Evolutionary conservation across 2,888 invertebrate genomes (phyloP), one percentile per base, ranked within the genome.

Genomic region (Drosophila seclusa): DNA sequence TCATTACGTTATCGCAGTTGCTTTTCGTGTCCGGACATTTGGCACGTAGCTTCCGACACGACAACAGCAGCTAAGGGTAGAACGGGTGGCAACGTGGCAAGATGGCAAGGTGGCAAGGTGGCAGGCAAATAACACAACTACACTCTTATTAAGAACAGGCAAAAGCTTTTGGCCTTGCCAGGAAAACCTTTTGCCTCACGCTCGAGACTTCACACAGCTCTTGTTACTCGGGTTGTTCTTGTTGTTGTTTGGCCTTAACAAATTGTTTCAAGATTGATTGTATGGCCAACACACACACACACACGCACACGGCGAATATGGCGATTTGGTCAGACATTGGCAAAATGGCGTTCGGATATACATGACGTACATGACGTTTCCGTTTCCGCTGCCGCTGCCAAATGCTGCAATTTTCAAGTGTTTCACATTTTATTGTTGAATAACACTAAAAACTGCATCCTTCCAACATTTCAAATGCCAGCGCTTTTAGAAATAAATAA

Each of bases 1-100:
- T 91, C 90, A 89, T 91, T 85, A 85, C 80, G 81, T 89, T 91
- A 91, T 91, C 90, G 90, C 85, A 78, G 80, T 76, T 77, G 78
- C 76, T 71, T 72, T 86, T 86, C 89, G 77, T 87, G 90, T 84
- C 88, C 87, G 90, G 84, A 76, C 87, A 82, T 74, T 69, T 80
- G 88, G 90, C 87, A 90, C 89, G 87, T 82, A 73, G 89, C 77
- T 90, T 90, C 89, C 90, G 87, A 88, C 87, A 88, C 82, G 87
- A 77, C 69, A 84, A 49, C 68, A 65, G 57, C 55, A 50, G 52
- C 11, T 36, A 50, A 49, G 58, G 21, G 13, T 45, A 1, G 13
- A 4, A 5, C 8, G 27, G 38, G 31, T 11, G 50, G 18, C 40
- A 10, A 36, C 32, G n/a, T 29, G 31, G 53, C 32, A 10, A n/a